Percentiles rank a stretch among this genome's conserved stretches.
Conservation (phyloP, 2,888 invertebrate genomes). For the Linnaemya tessellans region DNA sequence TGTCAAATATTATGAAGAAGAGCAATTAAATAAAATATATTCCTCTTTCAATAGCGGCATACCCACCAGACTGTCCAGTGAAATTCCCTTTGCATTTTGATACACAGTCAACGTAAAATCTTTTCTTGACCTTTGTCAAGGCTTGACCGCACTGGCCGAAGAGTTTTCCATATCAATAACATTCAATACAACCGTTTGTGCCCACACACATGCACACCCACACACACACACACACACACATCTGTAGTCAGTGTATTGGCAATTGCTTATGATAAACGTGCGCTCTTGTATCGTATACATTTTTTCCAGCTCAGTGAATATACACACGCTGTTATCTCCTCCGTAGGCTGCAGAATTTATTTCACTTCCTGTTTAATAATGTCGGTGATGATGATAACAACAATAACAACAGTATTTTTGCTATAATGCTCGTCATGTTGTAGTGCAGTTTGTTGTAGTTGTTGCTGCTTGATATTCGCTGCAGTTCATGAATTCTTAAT, state of each 20-base stretch:
- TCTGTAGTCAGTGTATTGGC: not conserved
- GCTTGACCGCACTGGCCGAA: not conserved
- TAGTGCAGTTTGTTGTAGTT: not conserved
- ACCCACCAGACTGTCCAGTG: too few relatives aligned
- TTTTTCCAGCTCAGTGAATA: slow-evolving; percentile 42
- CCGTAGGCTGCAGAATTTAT: slow-evolving; percentile 14
- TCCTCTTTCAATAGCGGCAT: too few relatives aligned
- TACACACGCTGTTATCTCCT: slow-evolving; percentile 12
- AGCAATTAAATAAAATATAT: too few relatives aligned
- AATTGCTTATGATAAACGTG: too few relatives aligned
- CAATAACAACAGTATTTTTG: slow-evolving; percentile 28
- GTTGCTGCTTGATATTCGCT: slow-evolving; percentile 16
- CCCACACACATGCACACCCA: too few relatives aligned
- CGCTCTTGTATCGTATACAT: not conserved
- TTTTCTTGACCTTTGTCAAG: not conserved
- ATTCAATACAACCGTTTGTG: not conserved
- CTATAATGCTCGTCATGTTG: not conserved
- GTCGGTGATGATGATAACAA: slow-evolving; percentile 2
- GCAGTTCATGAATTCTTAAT: slow-evolving; percentile 55
- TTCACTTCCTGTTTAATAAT: slow-evolving; percentile 53
- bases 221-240: not conserved
- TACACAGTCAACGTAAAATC: not conserved
- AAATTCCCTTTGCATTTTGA: too few relatives aligned
- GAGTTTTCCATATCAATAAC: not conserved
- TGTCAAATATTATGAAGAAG: too few relatives aligned